Evolutionary conservation across 1,140 invertebrate genomes (phyloP), one percentile per base, ranked within the genome.

Genomic region (Himalopsyche phryganea): DNA sequence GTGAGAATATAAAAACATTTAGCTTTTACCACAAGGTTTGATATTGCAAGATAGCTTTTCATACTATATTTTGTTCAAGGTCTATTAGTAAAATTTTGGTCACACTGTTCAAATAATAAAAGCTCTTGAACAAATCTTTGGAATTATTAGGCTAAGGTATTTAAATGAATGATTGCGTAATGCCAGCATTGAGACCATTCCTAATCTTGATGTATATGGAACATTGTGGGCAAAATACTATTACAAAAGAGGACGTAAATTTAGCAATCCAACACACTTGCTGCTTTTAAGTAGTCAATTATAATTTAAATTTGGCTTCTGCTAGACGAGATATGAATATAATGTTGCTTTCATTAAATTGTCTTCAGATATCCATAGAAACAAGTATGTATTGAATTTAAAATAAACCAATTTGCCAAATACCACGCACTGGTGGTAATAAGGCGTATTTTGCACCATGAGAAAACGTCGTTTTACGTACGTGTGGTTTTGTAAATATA

Each of bases 211-310:
- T 51, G 33, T 23, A 10, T 14, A 17, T 10, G 32, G n/a, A 3
- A 17, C 36, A 51, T 17, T 15, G 50, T 36, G 11, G 50, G 32
- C 11, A 28, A 5, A 28, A 28, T n/a, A 40, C 5, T 18, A 18
- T 40, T 11, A 23, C 17, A 50, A 23, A 7, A n/a, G 18, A 18
- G 19, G 28, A 11, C 18, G 50, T 51, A 51, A 51, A 51, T 51
- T 51, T 23, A 2, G 32, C 50, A 51, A 33, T 40, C 36, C 50
- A 17, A 38, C 50, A 51, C 50, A 51, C 50, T 51, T 51, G 50
- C 36, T 32, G 50, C 50, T 40, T 20, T 28, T 51, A 36, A 51
- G 50, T 51, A 35, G 33, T 51, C 50, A 17, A 51, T 51, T 51
- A 51, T 51, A 40, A 51, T 41, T 51, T 28, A 40, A 40, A 38